phyloP scores from a whole-genome alignment of 2,113 vertebrate genomes.

The Galemys pyrenaicus region DNA sequence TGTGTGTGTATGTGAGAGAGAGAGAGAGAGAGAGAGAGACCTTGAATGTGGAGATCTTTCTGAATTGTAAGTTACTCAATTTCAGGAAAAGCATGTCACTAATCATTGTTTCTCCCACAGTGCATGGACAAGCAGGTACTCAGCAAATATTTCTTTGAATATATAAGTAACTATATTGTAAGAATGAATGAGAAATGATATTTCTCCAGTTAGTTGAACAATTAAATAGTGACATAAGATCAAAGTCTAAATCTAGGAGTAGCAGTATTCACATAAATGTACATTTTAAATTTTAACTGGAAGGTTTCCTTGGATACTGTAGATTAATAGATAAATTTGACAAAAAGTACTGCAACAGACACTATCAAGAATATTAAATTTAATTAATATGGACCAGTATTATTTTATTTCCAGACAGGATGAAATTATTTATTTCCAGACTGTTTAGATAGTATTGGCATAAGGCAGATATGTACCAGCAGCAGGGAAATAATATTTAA shows the following conservation, averaged over 20 bases:
- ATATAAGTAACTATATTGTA: background rate
- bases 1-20: too few relatives aligned
- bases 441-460: conserved; percentile 57
- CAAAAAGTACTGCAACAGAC: background rate
- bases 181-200: background rate
- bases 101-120: background rate
- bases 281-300: background rate
- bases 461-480: background rate
- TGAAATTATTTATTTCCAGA: conserved; percentile 70
- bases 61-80: background rate
- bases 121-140: background rate
- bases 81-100: background rate
- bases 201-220: background rate
- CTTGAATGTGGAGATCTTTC: background rate
- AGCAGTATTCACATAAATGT: background rate
- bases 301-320: background rate
- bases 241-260: background rate
- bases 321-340: conserved; percentile 72
- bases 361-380: conserved; percentile 61
- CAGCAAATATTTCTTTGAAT: background rate
- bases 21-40: background rate
- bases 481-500: background rate
- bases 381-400: conserved; percentile 50
- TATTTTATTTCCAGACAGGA: conserved; percentile 60
- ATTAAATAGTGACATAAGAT: background rate